Evolutionary conservation across 1,140 invertebrate genomes (phyloP), one percentile per base, ranked within the genome.

Genomic region (Chionoecetes opilio): DNA sequence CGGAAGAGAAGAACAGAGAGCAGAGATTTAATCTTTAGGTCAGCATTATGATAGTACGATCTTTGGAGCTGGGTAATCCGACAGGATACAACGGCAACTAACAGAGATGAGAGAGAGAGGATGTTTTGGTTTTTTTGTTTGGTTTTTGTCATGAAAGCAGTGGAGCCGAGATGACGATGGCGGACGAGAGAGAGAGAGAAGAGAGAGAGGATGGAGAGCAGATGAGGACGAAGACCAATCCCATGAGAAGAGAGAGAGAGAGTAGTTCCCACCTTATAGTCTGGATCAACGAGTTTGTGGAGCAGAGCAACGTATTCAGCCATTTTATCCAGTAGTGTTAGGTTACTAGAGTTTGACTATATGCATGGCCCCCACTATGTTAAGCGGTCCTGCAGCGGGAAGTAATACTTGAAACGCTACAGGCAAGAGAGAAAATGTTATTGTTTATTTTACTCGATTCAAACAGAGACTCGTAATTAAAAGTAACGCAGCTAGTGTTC

Each of bases 291-390:
- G n/a, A 75, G 63, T 26, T 26, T n/a, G 63, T n/a, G 63, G 63
- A 75, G 63, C 63, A 75, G 63, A 75, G 63, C 63, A 75, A 75
- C n/a, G 63, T 75, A 75, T 75, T 75, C 63, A 75, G 63, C 21
- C 26, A 75, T 75, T 75, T 75, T 75, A n/a, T n/a, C n/a, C n/a
- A n/a, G n/a, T n/a, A n/a, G n/a, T 75, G 63, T 75, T n/a, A n/a
- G 63, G n/a, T 17, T n/a, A 1, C 21, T 75, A 75, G 63, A 75
- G 63, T 75, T 75, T 75, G 63, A n/a, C 63, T 75, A 75, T 75
- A n/a, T n/a, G n/a, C n/a, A 26, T 75, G 26, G 63, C 2, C 21
- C n/a, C n/a, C 63, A 75, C 63, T 75, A 75, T 75, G 26, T 17
- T 75, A n/a, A n/a, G 63, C 63, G 63, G n/a, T 75, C 63, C 21